Percentiles rank a stretch among this genome's conserved stretches.
phyloP scores from a whole-genome alignment of 2,113 vertebrate genomes.

The Muntiacus muntjak region DNA sequence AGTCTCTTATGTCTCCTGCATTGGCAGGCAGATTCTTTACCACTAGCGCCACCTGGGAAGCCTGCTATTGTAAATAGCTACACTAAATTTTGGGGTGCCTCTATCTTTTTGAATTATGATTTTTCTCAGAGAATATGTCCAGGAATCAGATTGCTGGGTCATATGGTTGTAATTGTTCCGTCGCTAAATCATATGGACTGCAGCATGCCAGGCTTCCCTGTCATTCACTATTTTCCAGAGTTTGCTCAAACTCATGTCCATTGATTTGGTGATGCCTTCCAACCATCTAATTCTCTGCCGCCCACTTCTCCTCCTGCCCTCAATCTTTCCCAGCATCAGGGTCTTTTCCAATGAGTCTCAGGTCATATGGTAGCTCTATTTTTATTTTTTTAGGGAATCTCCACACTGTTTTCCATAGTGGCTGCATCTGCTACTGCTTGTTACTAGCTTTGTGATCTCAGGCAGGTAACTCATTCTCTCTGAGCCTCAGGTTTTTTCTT shows the following conservation, averaged over 20 bases:
- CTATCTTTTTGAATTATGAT: not conserved
- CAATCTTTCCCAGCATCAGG: not conserved
- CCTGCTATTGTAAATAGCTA: not conserved
- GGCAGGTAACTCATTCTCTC: conserved; percentile 25
- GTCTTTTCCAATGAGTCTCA: not conserved
- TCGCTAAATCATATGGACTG: not conserved
- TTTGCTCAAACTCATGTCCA: not conserved
- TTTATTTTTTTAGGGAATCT: not conserved
- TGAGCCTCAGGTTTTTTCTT: not conserved
- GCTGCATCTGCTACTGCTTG: not conserved
- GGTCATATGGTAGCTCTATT: not conserved
- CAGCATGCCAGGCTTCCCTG: not conserved
- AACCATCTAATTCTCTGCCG: not conserved
- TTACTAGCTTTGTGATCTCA: conserved; percentile 9
- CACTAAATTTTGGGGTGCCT: not conserved
- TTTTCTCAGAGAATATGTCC: not conserved
- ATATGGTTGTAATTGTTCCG: not conserved
- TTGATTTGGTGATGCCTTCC: not conserved
- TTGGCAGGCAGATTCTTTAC: not conserved
- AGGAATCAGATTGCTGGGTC: not conserved
- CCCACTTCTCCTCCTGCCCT: not conserved
- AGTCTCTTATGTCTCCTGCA: not conserved
- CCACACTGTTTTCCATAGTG: not conserved
- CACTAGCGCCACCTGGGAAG: not conserved
- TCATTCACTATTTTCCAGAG: not conserved